These are phyloP conservation scores for Mantis religiosa DNA, from an alignment of 2,888 invertebrate species.

Conservation along the genomic window DNA sequence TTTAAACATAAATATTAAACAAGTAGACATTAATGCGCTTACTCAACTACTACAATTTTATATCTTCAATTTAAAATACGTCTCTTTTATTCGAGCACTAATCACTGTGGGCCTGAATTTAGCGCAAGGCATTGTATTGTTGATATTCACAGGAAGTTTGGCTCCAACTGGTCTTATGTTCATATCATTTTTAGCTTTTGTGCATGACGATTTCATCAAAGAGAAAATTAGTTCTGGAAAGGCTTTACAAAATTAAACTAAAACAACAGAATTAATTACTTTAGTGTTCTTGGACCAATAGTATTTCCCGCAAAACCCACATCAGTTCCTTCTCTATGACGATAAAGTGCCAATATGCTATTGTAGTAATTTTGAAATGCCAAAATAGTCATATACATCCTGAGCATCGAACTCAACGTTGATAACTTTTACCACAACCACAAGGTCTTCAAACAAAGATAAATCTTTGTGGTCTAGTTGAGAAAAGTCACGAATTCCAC, in stretches of 20 bases:
- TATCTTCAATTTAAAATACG: neutral
- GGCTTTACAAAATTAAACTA: neutral
- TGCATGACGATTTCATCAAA: neutral
- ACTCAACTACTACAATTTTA: neutral
- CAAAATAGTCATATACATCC: no score
- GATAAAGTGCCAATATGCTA: no score
- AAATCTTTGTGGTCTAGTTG: no score
- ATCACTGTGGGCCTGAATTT: neutral
- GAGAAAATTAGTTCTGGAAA: neutral
- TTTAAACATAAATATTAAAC: neutral
- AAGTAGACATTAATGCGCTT: neutral
- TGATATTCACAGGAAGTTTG: neutral
- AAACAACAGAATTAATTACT: neutral
- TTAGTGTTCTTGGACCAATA: no score
- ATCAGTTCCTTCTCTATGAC: neutral
- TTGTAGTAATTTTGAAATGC: no score
- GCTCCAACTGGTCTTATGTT: neutral
- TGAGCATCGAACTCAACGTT: no score
- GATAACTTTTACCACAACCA: no score
- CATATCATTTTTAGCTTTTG: neutral
- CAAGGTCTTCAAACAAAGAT: no score
- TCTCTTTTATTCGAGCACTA: neutral
- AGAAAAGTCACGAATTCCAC: no score
- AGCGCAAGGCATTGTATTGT: neutral
- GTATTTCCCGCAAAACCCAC: no score